Percentiles rank a stretch among this genome's conserved stretches.
phyloP scores from a whole-genome alignment of 1,140 invertebrate species.

The Drosophila kepulauana region DNA sequence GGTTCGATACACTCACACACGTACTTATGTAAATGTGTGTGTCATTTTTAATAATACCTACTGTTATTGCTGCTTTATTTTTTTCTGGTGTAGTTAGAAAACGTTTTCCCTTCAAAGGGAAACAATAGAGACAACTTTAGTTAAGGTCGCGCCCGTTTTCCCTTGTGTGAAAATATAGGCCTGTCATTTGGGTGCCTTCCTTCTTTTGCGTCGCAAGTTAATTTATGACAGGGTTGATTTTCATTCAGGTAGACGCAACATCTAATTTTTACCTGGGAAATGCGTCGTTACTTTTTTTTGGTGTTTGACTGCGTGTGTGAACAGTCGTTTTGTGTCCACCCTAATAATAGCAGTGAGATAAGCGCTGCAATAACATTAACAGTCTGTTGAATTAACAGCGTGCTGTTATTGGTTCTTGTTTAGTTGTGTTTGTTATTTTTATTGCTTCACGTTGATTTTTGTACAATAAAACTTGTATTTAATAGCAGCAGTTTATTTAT shows the following conservation, averaged over 20 bases:
- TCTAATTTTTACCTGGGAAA: slow-evolving; percentile 58
- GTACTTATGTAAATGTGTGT: slow-evolving; percentile 6
- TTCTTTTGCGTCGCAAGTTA: slow-evolving; percentile 62
- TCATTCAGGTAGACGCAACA: slow-evolving; percentile 60
- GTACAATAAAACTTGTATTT: not conserved
- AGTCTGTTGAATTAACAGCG: slow-evolving; percentile 10
- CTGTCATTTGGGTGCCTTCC: slow-evolving; percentile 32
- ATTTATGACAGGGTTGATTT: slow-evolving; percentile 75
- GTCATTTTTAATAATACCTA: slow-evolving; percentile 12
- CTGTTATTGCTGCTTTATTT: not conserved
- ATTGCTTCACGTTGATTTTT: not conserved
- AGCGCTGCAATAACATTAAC: slow-evolving; percentile 6
- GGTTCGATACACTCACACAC: not conserved
- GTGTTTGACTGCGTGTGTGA: not conserved
- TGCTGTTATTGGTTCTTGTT: slow-evolving; percentile 1
- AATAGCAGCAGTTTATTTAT: slow-evolving; percentile 6
- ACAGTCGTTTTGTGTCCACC: slow-evolving; percentile 12
- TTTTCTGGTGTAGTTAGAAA: slow-evolving; percentile 23
- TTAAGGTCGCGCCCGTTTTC: slow-evolving; percentile 68
- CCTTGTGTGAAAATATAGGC: slow-evolving; percentile 53
- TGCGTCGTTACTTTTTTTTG: slow-evolving; percentile 31
- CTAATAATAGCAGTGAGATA: slow-evolving; percentile 28
- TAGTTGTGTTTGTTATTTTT: not conserved
- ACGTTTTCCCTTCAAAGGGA: slow-evolving; percentile 22
- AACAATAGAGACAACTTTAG: slow-evolving; percentile 59